Conservation (phyloP, 2,113 vertebrate genomes). For the Periophthalmus modestus region DNA sequence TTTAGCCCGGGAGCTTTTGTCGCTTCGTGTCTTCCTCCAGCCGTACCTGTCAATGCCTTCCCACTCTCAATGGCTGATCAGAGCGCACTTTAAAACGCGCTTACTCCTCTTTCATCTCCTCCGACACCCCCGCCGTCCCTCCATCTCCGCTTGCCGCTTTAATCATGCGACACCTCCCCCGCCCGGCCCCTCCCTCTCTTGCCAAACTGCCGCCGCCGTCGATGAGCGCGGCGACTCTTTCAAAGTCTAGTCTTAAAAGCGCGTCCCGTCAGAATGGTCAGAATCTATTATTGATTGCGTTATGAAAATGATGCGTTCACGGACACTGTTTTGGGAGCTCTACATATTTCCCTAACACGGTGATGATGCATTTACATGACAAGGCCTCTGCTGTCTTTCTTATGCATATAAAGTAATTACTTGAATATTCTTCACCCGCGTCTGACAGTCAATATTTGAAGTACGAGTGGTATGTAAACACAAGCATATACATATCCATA, state of each 20-base stretch:
- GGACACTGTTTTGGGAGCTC: conserved; percentile 44
- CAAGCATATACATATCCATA: conserved; percentile 3
- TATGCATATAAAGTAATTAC: conserved; percentile 62
- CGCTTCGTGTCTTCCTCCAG: conserved; percentile 67
- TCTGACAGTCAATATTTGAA: conserved; percentile 61
- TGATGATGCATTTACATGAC: conserved; percentile 42
- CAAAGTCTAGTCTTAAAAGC: conserved; percentile 62
- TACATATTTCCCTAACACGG: conserved; percentile 35
- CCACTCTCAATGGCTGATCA: conserved; percentile 75
- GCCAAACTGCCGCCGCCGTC: conserved; percentile 62
- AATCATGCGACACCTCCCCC: conserved; percentile 74
- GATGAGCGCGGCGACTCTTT: conserved; percentile 69
- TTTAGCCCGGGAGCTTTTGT: conserved; percentile 58
- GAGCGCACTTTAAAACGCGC: conserved; percentile 76
- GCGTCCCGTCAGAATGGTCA: conserved; percentile 69
- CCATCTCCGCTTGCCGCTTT: conserved; percentile 74
- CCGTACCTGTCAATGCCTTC: conserved; percentile 72
- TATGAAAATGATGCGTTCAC: conserved; percentile 31
- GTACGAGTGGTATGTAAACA: conserved; percentile 25
- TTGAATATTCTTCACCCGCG: conserved; percentile 35
- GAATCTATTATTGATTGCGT: conserved; percentile 60
- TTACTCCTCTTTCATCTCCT: conserved; percentile 74
- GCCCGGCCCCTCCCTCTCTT: conserved; percentile 15
- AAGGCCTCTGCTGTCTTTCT: conserved; percentile 41
- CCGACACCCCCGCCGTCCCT: conserved; percentile 63